Evolutionary conservation across 2,888 invertebrate species (phyloP), one percentile per base, ranked within the genome.

Genomic region (Rhogogaster chlorosoma): DNA sequence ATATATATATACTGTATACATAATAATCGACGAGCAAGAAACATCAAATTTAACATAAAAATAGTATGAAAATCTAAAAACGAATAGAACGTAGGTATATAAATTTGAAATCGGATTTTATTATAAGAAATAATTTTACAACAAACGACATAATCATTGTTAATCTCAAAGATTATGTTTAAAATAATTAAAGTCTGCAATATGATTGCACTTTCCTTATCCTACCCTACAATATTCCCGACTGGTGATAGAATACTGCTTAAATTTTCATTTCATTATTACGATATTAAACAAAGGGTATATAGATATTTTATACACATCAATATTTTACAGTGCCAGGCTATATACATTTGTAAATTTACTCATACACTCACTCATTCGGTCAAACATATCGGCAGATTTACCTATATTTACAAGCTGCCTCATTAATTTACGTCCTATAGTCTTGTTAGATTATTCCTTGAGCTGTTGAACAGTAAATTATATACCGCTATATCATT

Each of bases 381-480:
- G 32, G 6, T 18, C 67, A 32, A 32, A 67, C 61, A 61, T 61
- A 61, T 26, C 26, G 61, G 61, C 61, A 61, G 26, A 61, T 61
- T 61, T 61, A 26, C 4, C 61, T 61, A 61, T 61, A 61, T 61
- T 61, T 61, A 61, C 61, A 61, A 61, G 61, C 61, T 61, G 61
- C 61, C 61, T 61, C 0, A 0, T 26, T 61, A 61, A 61, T 61
- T 61, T 26, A 61, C 12, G 12, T 61, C 61, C 26, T 61, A 61
- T 61, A 61, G 61, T 61, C 61, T 26, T 61, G 61, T 61, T 61
- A 12, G 26, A 61, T 61, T 61, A 61, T 61, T 26, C 26, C 26
- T 12, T 61, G 26, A 12, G 26, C 26, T 61, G 61, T 61, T 61
- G 10, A 61, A 61, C 61, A 61, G 26, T 26, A 26, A 22, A 61